Conservation (phyloP, 30 jellyfish, hydroid and myxozoan species). For the Cassiopea xamachana region DNA sequence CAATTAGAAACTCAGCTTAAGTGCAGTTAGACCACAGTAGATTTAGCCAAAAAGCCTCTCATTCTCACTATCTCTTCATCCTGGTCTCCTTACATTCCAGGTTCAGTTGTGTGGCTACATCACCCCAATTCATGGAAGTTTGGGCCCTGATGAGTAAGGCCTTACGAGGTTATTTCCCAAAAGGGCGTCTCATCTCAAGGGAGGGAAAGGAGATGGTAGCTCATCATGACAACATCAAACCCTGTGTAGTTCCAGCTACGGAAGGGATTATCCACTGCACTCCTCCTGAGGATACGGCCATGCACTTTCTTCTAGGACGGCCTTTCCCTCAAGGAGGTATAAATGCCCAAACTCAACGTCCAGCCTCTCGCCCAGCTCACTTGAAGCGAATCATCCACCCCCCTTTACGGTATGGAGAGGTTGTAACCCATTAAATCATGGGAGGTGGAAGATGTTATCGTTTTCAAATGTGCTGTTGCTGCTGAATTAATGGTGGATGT, state of each 20-base stretch:
- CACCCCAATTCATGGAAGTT: slow-evolving; percentile 73
- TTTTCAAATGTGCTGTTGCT: background rate
- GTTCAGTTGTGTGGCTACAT: slow-evolving; percentile 57
- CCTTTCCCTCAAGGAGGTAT: slow-evolving; percentile 27
- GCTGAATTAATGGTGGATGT: background rate
- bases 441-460: background rate
- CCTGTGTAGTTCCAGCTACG: slow-evolving; percentile 39
- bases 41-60: slow-evolving; percentile 4
- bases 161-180: slow-evolving; percentile 25
- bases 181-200: slow-evolving; percentile 38
- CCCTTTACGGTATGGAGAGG: slow-evolving; percentile 58
- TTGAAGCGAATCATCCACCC: slow-evolving; percentile 52
- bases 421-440: slow-evolving; percentile 11
- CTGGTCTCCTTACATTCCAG: slow-evolving; percentile 46
- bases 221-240: slow-evolving; percentile 43
- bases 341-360: background rate
- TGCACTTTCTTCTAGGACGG: slow-evolving; percentile 34
- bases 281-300: slow-evolving; percentile 32
- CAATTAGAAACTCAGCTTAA: slow-evolving; percentile 17
- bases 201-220: slow-evolving; percentile 28
- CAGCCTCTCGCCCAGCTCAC: slow-evolving; percentile 27
- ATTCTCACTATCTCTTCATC: background rate
- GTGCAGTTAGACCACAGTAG: slow-evolving; percentile 32
- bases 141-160: slow-evolving; percentile 46
- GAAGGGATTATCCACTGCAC: slow-evolving; percentile 26